Base-by-base conservation (phyloP, 2,888 invertebrate genomes). In the Drosophila mayaguana region DNA sequence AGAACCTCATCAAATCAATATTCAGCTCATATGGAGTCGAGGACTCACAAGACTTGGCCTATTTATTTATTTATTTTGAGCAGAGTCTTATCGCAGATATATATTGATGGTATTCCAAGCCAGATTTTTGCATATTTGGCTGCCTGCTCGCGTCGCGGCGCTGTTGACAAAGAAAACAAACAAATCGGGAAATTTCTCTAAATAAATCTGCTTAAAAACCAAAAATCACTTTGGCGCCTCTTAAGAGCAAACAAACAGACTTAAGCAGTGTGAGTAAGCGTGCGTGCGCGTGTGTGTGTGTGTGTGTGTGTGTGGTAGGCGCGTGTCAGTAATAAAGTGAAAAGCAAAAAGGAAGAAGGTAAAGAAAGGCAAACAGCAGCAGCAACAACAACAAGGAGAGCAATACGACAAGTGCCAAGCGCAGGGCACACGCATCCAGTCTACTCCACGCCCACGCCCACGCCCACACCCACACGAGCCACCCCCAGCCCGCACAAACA, bases 311-410 rank as follows among this genome's bases (percentile, higher is more conserved):
- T 64, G 67, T 61, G 69, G 56, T 67, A 70, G 65, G 81, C 87
- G 83, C 87, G 87, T 88, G 81, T 81, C 79, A 66, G 81, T 87
- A 84, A 84, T 88, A 78, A 88, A 88, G 78, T 72, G 82, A 64
- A 68, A 74, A 63, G 45, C 50, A 16, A 50, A 63, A 66, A 65
- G 62, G 59, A 66, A 61, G 60, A 60, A 56, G 78, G 71, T 78
- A 50, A 78, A 61, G 60, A 50, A 78, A 63, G 60, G 36, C 57
- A 55, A 77, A 63, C 72, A 70, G 56, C 18, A 71, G 46, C 72
- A 74, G 56, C 43, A 42, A 20, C 42, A 18, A 46, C 62, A 72
- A 62, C 28, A 57, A 50, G 53, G 43, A 74, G 55, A 45, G 63
- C 51, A 75, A 64, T 76, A 55, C 59, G 64, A 25, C 78, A 67